A percentile compares a stretch with the other conserved stretches of the same genome.
phyloP scores from a whole-genome alignment of 2,888 invertebrate genomes.

The Sarcophaga subvicina region DNA sequence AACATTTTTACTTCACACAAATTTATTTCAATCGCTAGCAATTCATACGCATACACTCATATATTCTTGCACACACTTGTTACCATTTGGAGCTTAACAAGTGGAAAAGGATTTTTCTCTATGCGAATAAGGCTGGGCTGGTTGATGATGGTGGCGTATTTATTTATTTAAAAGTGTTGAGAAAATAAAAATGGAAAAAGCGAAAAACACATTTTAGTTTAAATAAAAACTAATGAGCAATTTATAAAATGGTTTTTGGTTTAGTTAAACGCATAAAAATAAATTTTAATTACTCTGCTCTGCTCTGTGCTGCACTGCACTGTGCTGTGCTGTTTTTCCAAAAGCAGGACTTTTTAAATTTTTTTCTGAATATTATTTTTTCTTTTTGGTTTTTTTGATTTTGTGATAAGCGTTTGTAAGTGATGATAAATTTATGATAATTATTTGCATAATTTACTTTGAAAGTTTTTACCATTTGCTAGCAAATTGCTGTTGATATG shows the following conservation, averaged over 20 bases:
- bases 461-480: not conserved
- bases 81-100: too few species aligned
- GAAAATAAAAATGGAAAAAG: conserved; percentile 2
- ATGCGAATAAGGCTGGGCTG: too few species aligned
- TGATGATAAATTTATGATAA: conserved; percentile 30
- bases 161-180: not conserved
- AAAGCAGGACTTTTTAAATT: not conserved
- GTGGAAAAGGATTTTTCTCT: too few species aligned
- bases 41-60: too few species aligned
- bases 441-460: conserved; percentile 21
- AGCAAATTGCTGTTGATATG: not conserved
- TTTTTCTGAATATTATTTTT: not conserved
- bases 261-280: not conserved
- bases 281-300: not conserved
- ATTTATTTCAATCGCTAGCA: too few species aligned
- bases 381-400: not conserved
- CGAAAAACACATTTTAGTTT: conserved; percentile 39
- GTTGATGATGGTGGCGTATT: not conserved
- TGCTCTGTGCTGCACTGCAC: not conserved
- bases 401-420: conserved; percentile 4
- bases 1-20: too few species aligned
- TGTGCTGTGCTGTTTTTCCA: not conserved
- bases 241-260: conserved; percentile 32
- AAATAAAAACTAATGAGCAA: conserved; percentile 45
- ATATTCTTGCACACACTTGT: too few species aligned